Conservation (phyloP, 1,140 invertebrate species). For the Panulirus ornatus region DNA sequence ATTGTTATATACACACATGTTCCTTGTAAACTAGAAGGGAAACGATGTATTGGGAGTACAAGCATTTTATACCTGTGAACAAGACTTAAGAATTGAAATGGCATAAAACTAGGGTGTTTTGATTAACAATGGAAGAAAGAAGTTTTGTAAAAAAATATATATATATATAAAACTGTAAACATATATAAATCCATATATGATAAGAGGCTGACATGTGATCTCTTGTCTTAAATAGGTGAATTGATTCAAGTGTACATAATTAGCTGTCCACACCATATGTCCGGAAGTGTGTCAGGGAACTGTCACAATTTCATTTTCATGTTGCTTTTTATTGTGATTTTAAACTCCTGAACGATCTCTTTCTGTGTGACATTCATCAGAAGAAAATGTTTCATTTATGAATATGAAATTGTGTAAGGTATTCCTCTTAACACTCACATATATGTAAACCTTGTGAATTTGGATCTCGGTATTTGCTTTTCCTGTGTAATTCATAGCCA, state of each 20-base stretch:
- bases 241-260: neutral
- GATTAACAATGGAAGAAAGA: neutral
- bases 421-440: conserved; percentile 15
- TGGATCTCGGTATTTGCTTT: neutral
- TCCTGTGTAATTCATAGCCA: conserved; percentile 20
- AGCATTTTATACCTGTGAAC: neutral
- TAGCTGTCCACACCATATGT: conserved; percentile 9
- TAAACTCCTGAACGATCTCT: neutral
- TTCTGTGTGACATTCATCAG: neutral
- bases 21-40: conserved; percentile 3
- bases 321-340: neutral
- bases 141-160: conserved; percentile 22
- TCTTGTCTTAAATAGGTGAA: neutral
- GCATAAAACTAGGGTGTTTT: neutral
- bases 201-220: neutral
- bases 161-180: conserved; percentile 16
- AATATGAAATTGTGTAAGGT: conserved; percentile 28
- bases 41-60: neutral
- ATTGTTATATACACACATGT: conserved; percentile 1
- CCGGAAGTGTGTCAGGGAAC: neutral
- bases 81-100: neutral
- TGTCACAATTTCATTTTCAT: conserved; percentile 20
- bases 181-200: neutral
- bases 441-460: conserved; percentile 38
- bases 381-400: conserved; percentile 6